phyloP scores from a whole-genome alignment of 2,797 vertebrate genomes.

The Babyrousa celebensis region DNA sequence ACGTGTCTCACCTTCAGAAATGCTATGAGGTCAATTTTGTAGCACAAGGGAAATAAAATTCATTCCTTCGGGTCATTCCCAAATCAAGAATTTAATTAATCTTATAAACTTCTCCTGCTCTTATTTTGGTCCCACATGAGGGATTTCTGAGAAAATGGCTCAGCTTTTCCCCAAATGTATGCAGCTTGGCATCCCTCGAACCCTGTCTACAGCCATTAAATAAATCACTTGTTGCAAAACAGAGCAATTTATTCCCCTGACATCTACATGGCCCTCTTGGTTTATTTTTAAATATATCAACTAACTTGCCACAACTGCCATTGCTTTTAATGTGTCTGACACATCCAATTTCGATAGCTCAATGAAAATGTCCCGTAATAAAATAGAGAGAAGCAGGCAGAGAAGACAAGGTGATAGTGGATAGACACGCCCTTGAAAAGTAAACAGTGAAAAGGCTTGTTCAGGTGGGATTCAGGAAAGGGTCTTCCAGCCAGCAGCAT shows the following conservation, averaged over 20 bases:
- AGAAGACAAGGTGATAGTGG: background rate
- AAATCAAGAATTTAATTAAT: constrained; percentile 81
- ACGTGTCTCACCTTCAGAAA: background rate
- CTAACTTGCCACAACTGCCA: constrained; percentile 79
- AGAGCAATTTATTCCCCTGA: constrained; percentile 80
- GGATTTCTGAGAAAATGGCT: constrained; percentile 75
- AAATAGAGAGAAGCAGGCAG: constrained; percentile 62
- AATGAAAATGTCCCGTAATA: constrained; percentile 78
- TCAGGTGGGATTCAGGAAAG: background rate
- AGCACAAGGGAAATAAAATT: constrained; percentile 71
- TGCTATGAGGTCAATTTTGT: background rate
- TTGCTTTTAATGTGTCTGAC: constrained; percentile 78
- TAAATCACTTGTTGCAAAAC: constrained; percentile 83
- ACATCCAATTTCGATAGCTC: constrained; percentile 82
- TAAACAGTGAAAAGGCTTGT: background rate
- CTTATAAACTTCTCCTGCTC: constrained; percentile 59
- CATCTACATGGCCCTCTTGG: constrained; percentile 71
- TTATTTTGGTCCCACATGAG: constrained; percentile 73
- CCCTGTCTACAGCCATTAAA: constrained; percentile 45
- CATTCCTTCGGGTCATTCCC: constrained; percentile 74
- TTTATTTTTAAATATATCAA: constrained; percentile 86
- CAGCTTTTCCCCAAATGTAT: constrained; percentile 71
- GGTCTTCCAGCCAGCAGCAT: background rate
- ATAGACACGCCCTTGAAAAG: constrained; percentile 4
- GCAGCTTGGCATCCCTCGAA: constrained; percentile 53